Evolutionary conservation across 1,140 invertebrate genomes (phyloP).

Genomic region (Phthorimaea operculella): DNA sequence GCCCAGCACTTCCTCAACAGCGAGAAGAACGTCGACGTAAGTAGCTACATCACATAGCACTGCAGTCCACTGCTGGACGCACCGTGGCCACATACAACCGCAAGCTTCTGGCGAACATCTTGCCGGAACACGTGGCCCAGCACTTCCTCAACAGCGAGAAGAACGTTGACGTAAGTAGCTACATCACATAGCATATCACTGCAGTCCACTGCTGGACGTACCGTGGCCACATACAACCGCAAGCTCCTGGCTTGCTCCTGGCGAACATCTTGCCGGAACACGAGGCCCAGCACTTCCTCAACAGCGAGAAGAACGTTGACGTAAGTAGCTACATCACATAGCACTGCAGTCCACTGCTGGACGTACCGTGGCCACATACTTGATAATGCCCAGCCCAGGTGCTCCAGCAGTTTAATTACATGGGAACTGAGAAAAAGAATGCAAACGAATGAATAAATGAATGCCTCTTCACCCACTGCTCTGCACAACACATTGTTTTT

Average conservation of each 20-base stretch:
- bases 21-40: no score
- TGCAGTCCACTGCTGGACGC: no score
- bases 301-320: no score
- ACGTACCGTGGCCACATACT: no score
- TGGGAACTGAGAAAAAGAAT: no score
- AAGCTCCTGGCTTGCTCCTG: slow-evolving; percentile 91
- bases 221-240: slow-evolving; percentile 91
- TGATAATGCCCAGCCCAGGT: slow-evolving; percentile 97
- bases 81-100: slow-evolving; percentile 94
- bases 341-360: no score
- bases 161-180: slow-evolving; percentile 80
- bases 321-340: no score
- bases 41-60: no score
- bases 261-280: slow-evolving; percentile 95
- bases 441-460: no score
- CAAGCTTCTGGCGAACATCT: slow-evolving; percentile 93
- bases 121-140: slow-evolving; percentile 93
- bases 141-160: slow-evolving; percentile 89
- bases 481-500: no score
- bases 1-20: slow-evolving; percentile 96
- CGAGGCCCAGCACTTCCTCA: slow-evolving; percentile 95
- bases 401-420: slow-evolving; percentile 95
- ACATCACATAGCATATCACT: neutral
- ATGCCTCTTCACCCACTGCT: no score
- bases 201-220: neutral